Conservation (phyloP, 2,797 vertebrate genomes). For the Oryzias dopingdopingensis region DNA sequence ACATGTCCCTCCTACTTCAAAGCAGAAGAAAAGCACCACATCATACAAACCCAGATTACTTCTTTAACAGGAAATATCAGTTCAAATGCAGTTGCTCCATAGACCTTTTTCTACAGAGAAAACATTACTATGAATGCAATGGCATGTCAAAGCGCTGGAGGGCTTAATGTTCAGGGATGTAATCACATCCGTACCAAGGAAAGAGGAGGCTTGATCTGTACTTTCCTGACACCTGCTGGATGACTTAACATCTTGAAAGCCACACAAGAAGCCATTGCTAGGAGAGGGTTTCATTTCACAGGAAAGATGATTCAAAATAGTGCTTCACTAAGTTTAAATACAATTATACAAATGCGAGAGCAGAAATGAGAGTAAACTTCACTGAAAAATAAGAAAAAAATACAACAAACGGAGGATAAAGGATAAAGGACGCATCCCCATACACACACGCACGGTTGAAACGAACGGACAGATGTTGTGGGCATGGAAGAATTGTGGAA, state of each 20-base stretch:
- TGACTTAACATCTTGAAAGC: not conserved
- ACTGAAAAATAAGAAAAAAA: constrained; percentile 35
- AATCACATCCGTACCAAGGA: not conserved
- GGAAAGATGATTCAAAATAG: no score
- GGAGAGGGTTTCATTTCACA: no score
- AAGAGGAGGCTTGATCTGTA: constrained; percentile 25
- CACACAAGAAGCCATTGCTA: not conserved
- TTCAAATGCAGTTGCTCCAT: constrained; percentile 1
- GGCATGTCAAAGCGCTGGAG: constrained; percentile 9
- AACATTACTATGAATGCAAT: not conserved
- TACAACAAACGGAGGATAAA: constrained; percentile 19
- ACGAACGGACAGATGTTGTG: constrained; percentile 69
- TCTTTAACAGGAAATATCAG: constrained; percentile 12
- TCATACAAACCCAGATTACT: constrained; percentile 30
- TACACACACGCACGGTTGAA: constrained; percentile 37
- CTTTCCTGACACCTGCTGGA: constrained; percentile 62
- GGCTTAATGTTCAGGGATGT: not conserved
- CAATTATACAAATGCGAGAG: constrained; percentile 17
- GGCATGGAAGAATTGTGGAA: constrained; percentile 58
- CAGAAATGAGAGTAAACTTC: constrained; percentile 36
- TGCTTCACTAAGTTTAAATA: not conserved
- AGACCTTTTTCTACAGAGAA: not conserved
- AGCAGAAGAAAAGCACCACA: constrained; percentile 36
- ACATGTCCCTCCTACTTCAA: constrained; percentile 63
- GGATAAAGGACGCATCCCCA: not conserved